Evolutionary conservation across 2,113 vertebrate species (phyloP).

Genomic region (Pseudolaguvia tuberculata): DNA sequence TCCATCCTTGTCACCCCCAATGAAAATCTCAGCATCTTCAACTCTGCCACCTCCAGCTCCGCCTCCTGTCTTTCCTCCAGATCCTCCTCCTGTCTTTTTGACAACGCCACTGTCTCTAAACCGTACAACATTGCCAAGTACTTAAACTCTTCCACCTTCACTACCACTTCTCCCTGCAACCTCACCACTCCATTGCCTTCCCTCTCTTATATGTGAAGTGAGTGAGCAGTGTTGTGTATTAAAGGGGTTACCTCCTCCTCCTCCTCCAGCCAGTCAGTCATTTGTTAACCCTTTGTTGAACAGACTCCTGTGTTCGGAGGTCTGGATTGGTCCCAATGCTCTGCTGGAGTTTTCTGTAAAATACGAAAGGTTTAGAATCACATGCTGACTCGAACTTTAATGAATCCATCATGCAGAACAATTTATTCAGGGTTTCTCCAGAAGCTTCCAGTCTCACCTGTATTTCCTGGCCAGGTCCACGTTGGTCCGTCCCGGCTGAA

Average conservation of each 20-base stretch:
- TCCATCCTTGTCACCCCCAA: too few relatives aligned
- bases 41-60: too few relatives aligned
- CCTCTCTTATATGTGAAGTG: too few relatives aligned
- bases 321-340: not conserved
- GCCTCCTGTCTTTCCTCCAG: too few relatives aligned
- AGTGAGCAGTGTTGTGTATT: not conserved
- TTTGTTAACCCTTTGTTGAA: constrained; percentile 1
- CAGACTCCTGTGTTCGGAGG: constrained; percentile 21
- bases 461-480: constrained; percentile 65
- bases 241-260: not conserved
- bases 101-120: too few relatives aligned
- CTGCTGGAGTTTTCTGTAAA: constrained; percentile 37
- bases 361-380: constrained; percentile 13
- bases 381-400: not conserved
- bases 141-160: too few relatives aligned
- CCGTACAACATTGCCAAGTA: too few relatives aligned
- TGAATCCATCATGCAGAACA: not conserved
- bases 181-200: too few relatives aligned
- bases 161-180: too few relatives aligned
- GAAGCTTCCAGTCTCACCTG: constrained; percentile 35
- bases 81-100: too few relatives aligned
- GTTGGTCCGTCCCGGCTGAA: constrained; percentile 58
- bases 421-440: not conserved
- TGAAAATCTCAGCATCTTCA: too few relatives aligned
- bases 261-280: too few relatives aligned